These are phyloP conservation scores for Spodoptera picta DNA, from an alignment of 2,888 invertebrate genomes.

Conservation along the genomic window DNA sequence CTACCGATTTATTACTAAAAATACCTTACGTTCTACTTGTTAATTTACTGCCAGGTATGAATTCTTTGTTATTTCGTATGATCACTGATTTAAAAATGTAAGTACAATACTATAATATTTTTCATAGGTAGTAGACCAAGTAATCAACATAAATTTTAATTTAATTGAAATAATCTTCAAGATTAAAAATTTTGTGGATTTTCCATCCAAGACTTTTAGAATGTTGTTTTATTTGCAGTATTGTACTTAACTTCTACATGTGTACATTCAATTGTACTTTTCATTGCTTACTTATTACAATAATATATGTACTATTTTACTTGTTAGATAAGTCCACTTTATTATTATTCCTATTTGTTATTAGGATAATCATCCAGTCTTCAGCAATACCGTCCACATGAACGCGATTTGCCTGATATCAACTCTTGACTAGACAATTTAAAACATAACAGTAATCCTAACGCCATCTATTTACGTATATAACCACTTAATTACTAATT, in stretches of 20 bases:
- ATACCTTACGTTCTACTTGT: neutral
- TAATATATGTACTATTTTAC: constrained; percentile 7
- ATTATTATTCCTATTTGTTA: constrained; percentile 28
- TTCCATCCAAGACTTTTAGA: too few species aligned
- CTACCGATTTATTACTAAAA: too few species aligned
- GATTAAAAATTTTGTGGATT: too few species aligned
- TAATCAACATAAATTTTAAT: too few species aligned
- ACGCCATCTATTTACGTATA: constrained; percentile 31
- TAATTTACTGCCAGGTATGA: constrained; percentile 7
- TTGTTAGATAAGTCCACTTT: constrained; percentile 15
- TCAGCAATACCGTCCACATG: constrained; percentile 37
- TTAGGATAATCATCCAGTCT: constrained; percentile 50
- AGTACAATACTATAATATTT: neutral
- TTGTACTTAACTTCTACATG: constrained; percentile 19
- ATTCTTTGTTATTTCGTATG: constrained; percentile 7
- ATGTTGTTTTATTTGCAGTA: neutral
- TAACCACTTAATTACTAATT: constrained; percentile 44
- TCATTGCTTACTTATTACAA: constrained; percentile 10
- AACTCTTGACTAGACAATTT: constrained; percentile 55
- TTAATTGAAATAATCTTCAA: too few species aligned
- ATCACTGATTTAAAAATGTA: neutral
- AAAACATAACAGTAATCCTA: constrained; percentile 33
- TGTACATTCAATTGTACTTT: constrained; percentile 37
- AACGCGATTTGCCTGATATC: constrained; percentile 40
- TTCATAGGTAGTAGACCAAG: too few species aligned